phyloP scores from a whole-genome alignment of 2,888 invertebrate species.

The Tiliacea aurago region DNA sequence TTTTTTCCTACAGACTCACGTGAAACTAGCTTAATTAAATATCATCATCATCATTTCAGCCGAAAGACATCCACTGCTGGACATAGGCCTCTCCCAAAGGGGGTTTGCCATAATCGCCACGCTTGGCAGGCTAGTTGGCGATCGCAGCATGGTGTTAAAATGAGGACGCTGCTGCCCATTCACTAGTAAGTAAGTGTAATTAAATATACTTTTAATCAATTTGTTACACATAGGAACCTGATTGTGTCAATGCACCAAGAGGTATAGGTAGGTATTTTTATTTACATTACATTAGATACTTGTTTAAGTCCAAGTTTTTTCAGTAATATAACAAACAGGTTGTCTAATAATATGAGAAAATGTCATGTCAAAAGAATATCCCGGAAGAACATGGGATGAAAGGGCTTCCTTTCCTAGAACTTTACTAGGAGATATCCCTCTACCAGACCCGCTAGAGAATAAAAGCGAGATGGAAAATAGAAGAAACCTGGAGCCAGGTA shows the following conservation, averaged over 20 bases:
- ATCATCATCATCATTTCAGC: too few species aligned
- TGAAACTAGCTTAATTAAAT: too few species aligned
- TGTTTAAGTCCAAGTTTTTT: background rate
- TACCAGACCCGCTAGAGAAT: background rate
- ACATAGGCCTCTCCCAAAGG: too few species aligned
- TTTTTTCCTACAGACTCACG: too few species aligned
- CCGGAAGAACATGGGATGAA: background rate
- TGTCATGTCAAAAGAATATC: background rate
- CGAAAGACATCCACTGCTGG: too few species aligned
- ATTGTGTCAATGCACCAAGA: background rate
- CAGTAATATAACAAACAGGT: background rate
- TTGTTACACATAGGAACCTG: background rate
- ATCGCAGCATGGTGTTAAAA: too few species aligned
- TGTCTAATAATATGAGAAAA: background rate
- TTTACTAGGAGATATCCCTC: background rate
- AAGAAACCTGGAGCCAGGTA: background rate
- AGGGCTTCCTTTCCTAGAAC: background rate
- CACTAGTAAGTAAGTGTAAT: too few species aligned
- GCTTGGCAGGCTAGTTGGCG: too few species aligned
- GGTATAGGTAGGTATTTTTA: background rate
- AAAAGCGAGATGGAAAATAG: background rate
- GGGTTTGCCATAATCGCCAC: too few species aligned
- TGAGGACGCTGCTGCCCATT: too few species aligned
- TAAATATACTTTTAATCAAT: too few species aligned
- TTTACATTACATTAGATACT: background rate